Evolutionary conservation across 1,140 invertebrate genomes (phyloP).

Genomic region (Heliothis virescens): DNA sequence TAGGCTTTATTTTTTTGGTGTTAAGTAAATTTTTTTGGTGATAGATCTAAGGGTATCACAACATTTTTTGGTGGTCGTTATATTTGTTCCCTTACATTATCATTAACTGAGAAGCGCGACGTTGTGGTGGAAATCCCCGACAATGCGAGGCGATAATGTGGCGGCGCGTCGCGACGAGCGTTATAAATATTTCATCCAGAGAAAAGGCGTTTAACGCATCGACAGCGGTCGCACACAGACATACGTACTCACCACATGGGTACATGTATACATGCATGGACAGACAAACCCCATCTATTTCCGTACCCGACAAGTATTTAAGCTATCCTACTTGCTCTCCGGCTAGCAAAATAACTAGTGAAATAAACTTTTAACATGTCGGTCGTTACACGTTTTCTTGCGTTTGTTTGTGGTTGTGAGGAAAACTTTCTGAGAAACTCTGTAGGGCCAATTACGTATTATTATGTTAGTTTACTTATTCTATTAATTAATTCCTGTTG

Average conservation of each 20-base stretch:
- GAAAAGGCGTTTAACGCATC: slow-evolving; percentile 41
- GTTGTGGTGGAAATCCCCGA: slow-evolving; percentile 7
- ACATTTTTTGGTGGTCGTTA: too few relatives aligned
- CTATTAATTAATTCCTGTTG: too few relatives aligned
- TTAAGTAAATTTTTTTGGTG: too few relatives aligned
- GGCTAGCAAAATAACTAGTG: slow-evolving; percentile 6
- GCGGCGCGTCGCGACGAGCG: slow-evolving; percentile 5
- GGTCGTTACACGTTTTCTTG: neutral
- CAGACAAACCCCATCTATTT: slow-evolving; percentile 49
- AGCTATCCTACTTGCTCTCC: slow-evolving; percentile 31
- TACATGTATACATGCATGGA: neutral
- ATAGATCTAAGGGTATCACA: too few relatives aligned
- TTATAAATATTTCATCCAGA: slow-evolving; percentile 52
- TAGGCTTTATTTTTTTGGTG: too few relatives aligned
- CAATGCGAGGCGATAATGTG: slow-evolving; percentile 15
- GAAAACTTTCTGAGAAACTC: too few relatives aligned
- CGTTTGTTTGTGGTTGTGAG: too few relatives aligned
- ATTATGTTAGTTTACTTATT: too few relatives aligned
- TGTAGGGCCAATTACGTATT: too few relatives aligned
- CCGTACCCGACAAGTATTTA: slow-evolving; percentile 44
- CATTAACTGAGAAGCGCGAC: neutral
- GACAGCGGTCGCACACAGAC: slow-evolving; percentile 13
- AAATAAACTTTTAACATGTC: neutral
- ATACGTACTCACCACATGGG: neutral
- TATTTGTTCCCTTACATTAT: too few relatives aligned